Evolutionary conservation across 1,140 invertebrate species (phyloP).

Genomic region (Bombyx mandarina): DNA sequence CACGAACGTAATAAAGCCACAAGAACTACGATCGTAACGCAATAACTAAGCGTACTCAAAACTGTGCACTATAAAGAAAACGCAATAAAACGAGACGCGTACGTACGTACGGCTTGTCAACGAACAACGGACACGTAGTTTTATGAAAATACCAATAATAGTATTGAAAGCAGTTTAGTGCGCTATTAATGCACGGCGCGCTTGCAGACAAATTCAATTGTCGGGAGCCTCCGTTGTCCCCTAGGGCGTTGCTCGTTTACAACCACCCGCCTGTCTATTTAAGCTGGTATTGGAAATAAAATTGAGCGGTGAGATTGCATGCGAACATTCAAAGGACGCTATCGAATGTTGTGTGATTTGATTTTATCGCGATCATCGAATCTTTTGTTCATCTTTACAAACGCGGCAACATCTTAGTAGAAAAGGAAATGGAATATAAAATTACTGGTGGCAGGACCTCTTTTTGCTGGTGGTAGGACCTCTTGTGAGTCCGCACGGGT

Average conservation of each 20-base stretch:
- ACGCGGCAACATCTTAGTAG: constrained; percentile 23
- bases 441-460: too few species aligned
- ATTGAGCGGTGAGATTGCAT: constrained; percentile 53
- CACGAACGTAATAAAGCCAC: constrained; percentile 26
- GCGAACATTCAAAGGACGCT: constrained; percentile 38
- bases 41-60: constrained; percentile 10
- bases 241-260: constrained; percentile 47
- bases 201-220: constrained; percentile 69
- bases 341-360: constrained; percentile 45
- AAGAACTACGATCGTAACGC: constrained; percentile 18
- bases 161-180: constrained; percentile 52
- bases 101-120: constrained; percentile 24
- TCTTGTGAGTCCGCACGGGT: too few species aligned
- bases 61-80: constrained; percentile 28
- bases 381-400: constrained; percentile 22
- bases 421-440: background rate
- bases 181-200: constrained; percentile 55
- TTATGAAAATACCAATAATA: constrained; percentile 56
- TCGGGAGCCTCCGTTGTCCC: constrained; percentile 47
- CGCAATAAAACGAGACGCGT: constrained; percentile 34
- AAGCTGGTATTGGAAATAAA: constrained; percentile 52
- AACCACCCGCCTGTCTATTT: constrained; percentile 52
- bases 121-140: constrained; percentile 36
- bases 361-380: constrained; percentile 48
- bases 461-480: too few species aligned